Percentiles rank a stretch among this genome's conserved stretches.
These are phyloP conservation scores for Stigmatopora argus DNA, from an alignment of 2,113 vertebrate species.

Conservation along the genomic window DNA sequence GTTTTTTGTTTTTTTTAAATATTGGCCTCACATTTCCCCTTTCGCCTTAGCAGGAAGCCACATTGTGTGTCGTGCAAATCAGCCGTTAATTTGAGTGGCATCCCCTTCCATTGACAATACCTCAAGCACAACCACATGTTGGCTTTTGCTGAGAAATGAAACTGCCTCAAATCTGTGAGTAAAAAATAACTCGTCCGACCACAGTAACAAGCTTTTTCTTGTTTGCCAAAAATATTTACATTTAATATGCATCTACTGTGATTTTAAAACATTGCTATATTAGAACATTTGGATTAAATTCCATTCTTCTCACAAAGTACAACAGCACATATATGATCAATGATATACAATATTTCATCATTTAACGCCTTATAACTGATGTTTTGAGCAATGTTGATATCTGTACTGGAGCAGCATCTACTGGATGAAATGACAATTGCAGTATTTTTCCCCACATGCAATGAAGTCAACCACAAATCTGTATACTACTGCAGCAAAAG, in stretches of 20 bases:
- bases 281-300: background rate
- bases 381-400: background rate
- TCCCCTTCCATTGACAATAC: background rate
- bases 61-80: conserved; percentile 42
- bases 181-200: background rate
- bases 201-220: background rate
- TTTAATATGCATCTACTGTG: background rate
- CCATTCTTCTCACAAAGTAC: background rate
- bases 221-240: background rate
- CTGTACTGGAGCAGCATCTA: background rate
- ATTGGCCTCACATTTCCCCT: conserved; percentile 52
- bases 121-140: background rate
- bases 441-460: background rate
- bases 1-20: conserved; percentile 16
- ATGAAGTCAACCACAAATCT: background rate
- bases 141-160: background rate
- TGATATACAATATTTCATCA: background rate
- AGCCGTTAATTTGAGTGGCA: conserved; percentile 40
- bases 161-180: background rate
- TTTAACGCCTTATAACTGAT: background rate
- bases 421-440: background rate
- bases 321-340: background rate
- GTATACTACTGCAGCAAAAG: background rate
- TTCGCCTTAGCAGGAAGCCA: conserved; percentile 55
- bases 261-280: background rate